Percentiles rank a stretch among this genome's conserved stretches.
phyloP scores from a whole-genome alignment of 2,888 invertebrate genomes.

The Mongoloraphidia duomilia region DNA sequence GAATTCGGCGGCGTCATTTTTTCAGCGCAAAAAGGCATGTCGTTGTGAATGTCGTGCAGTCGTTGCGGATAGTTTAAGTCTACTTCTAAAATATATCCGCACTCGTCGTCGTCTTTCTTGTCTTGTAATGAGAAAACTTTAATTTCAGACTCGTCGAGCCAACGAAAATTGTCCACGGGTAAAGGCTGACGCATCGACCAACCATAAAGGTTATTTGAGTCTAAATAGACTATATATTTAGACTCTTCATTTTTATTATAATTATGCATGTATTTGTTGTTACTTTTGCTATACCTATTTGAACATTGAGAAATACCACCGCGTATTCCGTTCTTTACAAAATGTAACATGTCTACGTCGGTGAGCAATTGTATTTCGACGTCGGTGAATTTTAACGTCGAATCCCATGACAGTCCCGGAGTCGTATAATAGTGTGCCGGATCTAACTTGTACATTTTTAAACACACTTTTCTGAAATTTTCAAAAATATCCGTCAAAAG shows the following conservation, averaged over 20 bases:
- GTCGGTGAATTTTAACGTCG: no score
- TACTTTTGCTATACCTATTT: no score
- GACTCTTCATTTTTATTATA: constrained; percentile 15
- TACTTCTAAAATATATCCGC: no score
- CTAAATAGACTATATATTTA: constrained; percentile 14
- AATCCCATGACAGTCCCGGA: no score
- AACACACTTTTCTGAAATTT: constrained; percentile 9
- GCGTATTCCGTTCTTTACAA: background rate
- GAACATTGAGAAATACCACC: background rate
- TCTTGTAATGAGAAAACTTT: background rate
- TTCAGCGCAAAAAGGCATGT: no score
- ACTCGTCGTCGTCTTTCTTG: no score
- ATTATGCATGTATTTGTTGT: no score
- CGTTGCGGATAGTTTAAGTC: no score
- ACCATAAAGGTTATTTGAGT: constrained; percentile 12
- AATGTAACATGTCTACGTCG: background rate
- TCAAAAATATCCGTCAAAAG: constrained; percentile 12
- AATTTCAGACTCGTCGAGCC: constrained; percentile 5
- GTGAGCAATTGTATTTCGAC: no score
- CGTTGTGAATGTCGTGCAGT: no score
- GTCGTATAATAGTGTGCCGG: constrained; percentile 8
- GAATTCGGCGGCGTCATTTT: constrained; percentile 9
- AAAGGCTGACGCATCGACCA: constrained; percentile 9
- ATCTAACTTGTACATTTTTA: constrained; percentile 9
- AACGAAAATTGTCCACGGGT: constrained; percentile 14